Conservation (phyloP, 1,140 invertebrate genomes). For the Lineus longissimus region DNA sequence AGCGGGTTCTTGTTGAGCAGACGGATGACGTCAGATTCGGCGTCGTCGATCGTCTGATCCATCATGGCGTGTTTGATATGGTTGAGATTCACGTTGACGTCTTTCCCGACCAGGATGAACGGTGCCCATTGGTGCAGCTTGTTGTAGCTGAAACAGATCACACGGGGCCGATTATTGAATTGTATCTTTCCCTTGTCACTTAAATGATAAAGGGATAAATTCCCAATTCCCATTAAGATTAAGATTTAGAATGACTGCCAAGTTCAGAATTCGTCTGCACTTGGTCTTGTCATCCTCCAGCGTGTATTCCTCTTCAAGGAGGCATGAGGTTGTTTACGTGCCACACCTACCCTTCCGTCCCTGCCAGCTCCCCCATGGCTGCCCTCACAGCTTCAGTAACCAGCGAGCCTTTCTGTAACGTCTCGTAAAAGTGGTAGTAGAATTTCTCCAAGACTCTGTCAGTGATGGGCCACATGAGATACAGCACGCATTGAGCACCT, state of each 20-base stretch:
- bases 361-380: conserved; percentile 22
- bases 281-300: too few species aligned
- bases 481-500: conserved; percentile 46
- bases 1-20: conserved; percentile 28
- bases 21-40: conserved; percentile 31
- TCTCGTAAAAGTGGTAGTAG: conserved; percentile 38
- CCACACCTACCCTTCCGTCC: conserved; percentile 31
- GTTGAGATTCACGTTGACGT: conserved; percentile 32
- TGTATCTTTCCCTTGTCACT: too few species aligned
- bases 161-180: too few species aligned
- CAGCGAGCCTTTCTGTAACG: conserved; percentile 26
- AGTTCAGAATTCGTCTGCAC: too few species aligned
- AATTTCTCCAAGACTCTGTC: conserved; percentile 36
- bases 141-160: conserved; percentile 23
- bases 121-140: conserved; percentile 32
- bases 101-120: conserved; percentile 42
- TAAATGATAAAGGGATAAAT: too few species aligned
- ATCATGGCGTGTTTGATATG: conserved; percentile 39
- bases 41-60: conserved; percentile 38
- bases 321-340: too few species aligned
- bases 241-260: too few species aligned
- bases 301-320: too few species aligned
- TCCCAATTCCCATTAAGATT: too few species aligned
- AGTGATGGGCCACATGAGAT: conserved; percentile 33
- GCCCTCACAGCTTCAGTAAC: conserved; percentile 26